Evolutionary conservation across 2,888 invertebrate genomes (phyloP).

Genomic region (Lasius platythorax): DNA sequence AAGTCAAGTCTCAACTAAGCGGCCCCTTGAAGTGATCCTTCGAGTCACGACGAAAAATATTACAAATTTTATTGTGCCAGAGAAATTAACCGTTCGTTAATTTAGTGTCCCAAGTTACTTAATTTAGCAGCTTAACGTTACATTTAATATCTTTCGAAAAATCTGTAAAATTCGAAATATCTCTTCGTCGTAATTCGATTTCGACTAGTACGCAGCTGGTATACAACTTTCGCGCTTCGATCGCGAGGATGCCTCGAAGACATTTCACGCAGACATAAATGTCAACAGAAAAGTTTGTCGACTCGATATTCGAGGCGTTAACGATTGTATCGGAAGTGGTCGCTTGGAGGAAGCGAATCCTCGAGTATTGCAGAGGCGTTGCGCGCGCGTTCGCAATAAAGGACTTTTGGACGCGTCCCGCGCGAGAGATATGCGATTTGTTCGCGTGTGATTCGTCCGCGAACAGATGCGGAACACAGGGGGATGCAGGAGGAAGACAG

Average conservation of each 20-base stretch:
- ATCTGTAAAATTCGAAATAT: constrained; percentile 2
- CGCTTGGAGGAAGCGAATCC: constrained; percentile 30
- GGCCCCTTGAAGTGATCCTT: neutral
- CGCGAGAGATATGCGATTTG: neutral
- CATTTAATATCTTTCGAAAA: neutral
- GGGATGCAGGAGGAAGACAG: constrained; percentile 18
- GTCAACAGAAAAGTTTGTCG: constrained; percentile 17
- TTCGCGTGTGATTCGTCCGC: constrained; percentile 1
- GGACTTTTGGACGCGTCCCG: constrained; percentile 6
- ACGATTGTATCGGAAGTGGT: constrained; percentile 49
- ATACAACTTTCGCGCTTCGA: constrained; percentile 6
- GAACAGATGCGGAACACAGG: neutral
- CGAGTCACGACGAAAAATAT: neutral
- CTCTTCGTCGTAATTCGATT: neutral
- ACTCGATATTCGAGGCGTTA: constrained; percentile 18
- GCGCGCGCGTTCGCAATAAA: neutral
- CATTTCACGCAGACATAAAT: constrained; percentile 34
- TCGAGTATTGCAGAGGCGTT: constrained; percentile 24
- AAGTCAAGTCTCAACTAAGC: constrained; percentile 8
- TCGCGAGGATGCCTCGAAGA: constrained; percentile 13
- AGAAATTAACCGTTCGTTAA: neutral
- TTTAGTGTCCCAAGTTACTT: neutral
- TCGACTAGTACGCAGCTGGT: neutral
- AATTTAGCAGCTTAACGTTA: neutral
- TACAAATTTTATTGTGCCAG: constrained; percentile 1